Conservation (phyloP, 2,888 invertebrate genomes). For the Oscheius onirici region DNA sequence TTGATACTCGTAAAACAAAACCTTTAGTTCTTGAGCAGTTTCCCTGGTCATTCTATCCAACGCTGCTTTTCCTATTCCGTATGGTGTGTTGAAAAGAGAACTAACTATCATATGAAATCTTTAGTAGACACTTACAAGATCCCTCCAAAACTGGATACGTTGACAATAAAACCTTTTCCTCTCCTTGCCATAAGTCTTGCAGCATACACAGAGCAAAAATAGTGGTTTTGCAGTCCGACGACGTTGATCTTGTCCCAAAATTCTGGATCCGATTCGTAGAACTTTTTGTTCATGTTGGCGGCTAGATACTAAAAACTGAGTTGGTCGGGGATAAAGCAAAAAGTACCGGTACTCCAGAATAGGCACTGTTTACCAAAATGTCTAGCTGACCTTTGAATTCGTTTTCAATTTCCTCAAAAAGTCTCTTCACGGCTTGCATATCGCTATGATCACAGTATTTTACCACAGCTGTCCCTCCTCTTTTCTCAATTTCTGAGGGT, state of each 20-base stretch:
- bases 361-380: constrained; percentile 74
- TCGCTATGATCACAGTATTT: constrained; percentile 43
- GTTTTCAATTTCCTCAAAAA: constrained; percentile 72
- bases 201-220: constrained; percentile 73
- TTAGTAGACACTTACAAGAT: neutral
- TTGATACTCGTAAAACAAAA: neutral
- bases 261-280: constrained; percentile 72
- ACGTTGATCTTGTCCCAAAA: constrained; percentile 74
- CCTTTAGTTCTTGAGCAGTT: constrained; percentile 72
- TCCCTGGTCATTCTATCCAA: constrained; percentile 74
- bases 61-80: constrained; percentile 74
- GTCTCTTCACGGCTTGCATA: constrained; percentile 38
- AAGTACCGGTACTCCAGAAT: constrained; percentile 64
- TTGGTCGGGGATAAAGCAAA: no score
- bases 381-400: constrained; percentile 73
- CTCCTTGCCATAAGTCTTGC: constrained; percentile 72
- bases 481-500: constrained; percentile 64
- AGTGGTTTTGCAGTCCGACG: constrained; percentile 74
- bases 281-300: constrained; percentile 46
- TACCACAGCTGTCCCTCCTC: constrained; percentile 72
- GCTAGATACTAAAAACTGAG: constrained; percentile 7
- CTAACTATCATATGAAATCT: neutral
- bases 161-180: constrained; percentile 41
- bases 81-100: constrained; percentile 72
- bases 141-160: constrained; percentile 42